Percentiles rank a stretch among this genome's conserved stretches.
Conservation (phyloP, 2,888 invertebrate genomes). For the Molanna angustata region DNA sequence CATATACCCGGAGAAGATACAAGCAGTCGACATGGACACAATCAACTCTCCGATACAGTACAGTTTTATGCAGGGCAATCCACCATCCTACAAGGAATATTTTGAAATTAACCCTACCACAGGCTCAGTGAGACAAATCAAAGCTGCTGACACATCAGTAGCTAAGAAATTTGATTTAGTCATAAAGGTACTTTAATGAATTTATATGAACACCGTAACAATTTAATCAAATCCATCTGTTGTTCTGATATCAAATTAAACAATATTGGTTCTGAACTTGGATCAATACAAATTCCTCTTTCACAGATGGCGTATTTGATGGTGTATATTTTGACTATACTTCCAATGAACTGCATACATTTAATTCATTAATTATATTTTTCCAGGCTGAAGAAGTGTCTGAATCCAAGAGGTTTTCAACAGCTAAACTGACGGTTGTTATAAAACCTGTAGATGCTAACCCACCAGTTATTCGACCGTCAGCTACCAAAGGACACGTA, state of each 20-base stretch:
- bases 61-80: constrained; percentile 77
- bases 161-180: constrained; percentile 77
- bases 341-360: no score
- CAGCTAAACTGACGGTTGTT: constrained; percentile 76
- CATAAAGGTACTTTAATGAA: constrained; percentile 69
- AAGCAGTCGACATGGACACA: constrained; percentile 88
- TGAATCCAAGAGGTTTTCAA: constrained; percentile 74
- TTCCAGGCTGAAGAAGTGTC: constrained; percentile 79
- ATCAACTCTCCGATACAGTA: constrained; percentile 80
- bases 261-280: no score
- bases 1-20: constrained; percentile 83
- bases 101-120: constrained; percentile 80
- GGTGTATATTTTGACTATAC: no score
- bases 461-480: constrained; percentile 73
- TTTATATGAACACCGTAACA: no score
- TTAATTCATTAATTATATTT: not conserved
- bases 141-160: constrained; percentile 76
- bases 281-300: no score
- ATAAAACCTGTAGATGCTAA: constrained; percentile 85
- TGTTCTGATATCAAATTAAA: no score
- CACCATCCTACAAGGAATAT: constrained; percentile 72
- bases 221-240: no score
- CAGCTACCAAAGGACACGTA: constrained; percentile 72
- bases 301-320: no score
- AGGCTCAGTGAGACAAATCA: constrained; percentile 77